Evolutionary conservation across 2,797 vertebrate genomes (phyloP).

Genomic region (Coregonus ussuriensis): DNA sequence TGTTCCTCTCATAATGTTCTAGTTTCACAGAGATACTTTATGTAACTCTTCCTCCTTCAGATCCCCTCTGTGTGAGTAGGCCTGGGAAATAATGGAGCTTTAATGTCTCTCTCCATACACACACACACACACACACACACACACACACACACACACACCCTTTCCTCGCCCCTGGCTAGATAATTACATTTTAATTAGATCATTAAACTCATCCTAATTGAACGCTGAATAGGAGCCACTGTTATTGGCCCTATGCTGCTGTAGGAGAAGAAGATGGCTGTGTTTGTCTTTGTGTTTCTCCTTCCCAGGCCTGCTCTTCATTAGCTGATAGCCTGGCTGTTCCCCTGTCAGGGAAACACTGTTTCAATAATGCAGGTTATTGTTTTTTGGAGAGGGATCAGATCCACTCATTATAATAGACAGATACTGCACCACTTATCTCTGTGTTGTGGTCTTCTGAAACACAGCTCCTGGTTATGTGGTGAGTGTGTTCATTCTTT

Average conservation of each 20-base stretch:
- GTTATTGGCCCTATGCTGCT: slow-evolving; percentile 29
- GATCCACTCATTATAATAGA: slow-evolving; percentile 8
- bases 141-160: slow-evolving; percentile 5
- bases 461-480: background rate
- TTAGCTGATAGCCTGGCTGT: slow-evolving; percentile 24
- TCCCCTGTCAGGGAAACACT: slow-evolving; percentile 17
- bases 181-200: slow-evolving; percentile 56
- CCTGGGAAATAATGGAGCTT: background rate
- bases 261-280: slow-evolving; percentile 20
- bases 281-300: slow-evolving; percentile 20
- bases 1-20: background rate
- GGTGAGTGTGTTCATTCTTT: background rate
- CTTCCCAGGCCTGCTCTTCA: background rate
- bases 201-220: slow-evolving; percentile 50
- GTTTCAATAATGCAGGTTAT: slow-evolving; percentile 34
- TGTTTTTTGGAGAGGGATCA: slow-evolving; percentile 20
- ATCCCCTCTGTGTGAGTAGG: background rate
- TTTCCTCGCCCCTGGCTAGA: slow-evolving; percentile 7
- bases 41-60: background rate
- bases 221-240: slow-evolving; percentile 30
- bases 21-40: background rate
- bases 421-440: background rate
- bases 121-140: slow-evolving; percentile 9
- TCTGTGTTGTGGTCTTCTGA: background rate
- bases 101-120: background rate